These are phyloP conservation scores for Myiagra hebetior DNA, from an alignment of 2,113 vertebrate species.

Conservation along the genomic window DNA sequence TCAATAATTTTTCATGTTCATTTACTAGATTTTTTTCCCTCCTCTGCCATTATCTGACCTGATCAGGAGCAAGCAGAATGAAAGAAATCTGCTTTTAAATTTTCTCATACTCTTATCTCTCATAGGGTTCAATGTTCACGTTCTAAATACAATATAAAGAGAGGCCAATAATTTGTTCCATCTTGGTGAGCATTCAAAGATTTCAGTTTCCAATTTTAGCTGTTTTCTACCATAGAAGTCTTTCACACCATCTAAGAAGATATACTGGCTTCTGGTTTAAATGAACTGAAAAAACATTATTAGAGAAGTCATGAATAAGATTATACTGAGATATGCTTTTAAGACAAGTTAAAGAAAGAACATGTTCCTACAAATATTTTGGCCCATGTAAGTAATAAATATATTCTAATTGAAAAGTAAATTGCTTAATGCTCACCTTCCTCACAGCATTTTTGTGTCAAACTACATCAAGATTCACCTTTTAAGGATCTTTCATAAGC, in stretches of 20 bases:
- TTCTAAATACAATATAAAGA: not conserved
- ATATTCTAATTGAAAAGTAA: slow-evolving; percentile 30
- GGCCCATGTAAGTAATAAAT: slow-evolving; percentile 26
- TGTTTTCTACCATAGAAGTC: not conserved
- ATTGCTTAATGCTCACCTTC: slow-evolving; percentile 29
- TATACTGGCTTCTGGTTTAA: not conserved
- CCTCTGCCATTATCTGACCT: not conserved
- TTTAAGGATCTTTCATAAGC: slow-evolving; percentile 27
- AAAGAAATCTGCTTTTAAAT: not conserved
- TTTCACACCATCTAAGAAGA: not conserved
- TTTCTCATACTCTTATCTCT: not conserved
- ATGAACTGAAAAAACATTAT: not conserved
- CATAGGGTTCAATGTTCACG: not conserved
- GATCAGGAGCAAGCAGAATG: not conserved
- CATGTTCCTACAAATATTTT: slow-evolving; percentile 39
- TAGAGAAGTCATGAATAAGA: not conserved
- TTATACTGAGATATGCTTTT: not conserved
- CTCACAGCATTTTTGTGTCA: slow-evolving; percentile 44
- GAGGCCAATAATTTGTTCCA: not conserved
- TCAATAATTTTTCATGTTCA: not conserved
- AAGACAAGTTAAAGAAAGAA: not conserved
- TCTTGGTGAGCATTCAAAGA: not conserved
- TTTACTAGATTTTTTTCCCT: not conserved
- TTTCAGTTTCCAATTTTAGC: not conserved
- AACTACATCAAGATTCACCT: slow-evolving; percentile 11